Conservation (phyloP, 2,113 vertebrate species). For the Echinops telfairi region DNA sequence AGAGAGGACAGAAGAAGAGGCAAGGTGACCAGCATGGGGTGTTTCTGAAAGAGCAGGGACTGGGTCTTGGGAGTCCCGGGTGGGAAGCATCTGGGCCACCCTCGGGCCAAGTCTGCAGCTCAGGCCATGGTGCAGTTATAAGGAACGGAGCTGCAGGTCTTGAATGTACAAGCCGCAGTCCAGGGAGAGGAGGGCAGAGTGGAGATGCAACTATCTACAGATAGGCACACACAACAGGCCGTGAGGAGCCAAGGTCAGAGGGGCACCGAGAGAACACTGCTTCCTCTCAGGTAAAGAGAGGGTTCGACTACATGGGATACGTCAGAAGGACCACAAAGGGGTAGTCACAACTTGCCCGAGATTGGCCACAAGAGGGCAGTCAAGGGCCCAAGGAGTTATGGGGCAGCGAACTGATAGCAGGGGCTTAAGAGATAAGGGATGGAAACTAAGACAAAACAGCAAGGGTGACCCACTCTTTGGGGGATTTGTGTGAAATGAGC, state of each 20-base stretch:
- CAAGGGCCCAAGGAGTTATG: background rate
- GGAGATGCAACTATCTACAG: background rate
- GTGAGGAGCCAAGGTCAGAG: no score
- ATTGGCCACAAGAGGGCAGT: slow-evolving; percentile 62
- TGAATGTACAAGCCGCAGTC: background rate
- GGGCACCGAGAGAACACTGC: background rate
- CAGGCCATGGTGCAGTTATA: no score
- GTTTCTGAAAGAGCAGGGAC: background rate
- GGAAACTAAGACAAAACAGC: background rate
- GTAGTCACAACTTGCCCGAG: background rate
- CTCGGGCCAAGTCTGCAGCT: background rate
- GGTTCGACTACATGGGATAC: no score
- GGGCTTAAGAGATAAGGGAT: background rate
- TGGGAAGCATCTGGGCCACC: background rate
- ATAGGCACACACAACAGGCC: background rate
- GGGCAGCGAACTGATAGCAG: background rate
- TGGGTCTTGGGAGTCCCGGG: background rate
- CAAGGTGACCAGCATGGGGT: background rate
- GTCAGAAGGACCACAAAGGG: background rate
- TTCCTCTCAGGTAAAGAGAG: background rate
- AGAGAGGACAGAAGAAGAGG: background rate
- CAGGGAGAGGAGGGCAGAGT: background rate
- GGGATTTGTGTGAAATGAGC: background rate
- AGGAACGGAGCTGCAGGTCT: background rate
- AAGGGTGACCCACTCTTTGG: background rate